Evolutionary conservation across 30 jellyfish, hydroid and myxozoan genomes (phyloP).

Genomic region (Clytia hemisphaerica): DNA sequence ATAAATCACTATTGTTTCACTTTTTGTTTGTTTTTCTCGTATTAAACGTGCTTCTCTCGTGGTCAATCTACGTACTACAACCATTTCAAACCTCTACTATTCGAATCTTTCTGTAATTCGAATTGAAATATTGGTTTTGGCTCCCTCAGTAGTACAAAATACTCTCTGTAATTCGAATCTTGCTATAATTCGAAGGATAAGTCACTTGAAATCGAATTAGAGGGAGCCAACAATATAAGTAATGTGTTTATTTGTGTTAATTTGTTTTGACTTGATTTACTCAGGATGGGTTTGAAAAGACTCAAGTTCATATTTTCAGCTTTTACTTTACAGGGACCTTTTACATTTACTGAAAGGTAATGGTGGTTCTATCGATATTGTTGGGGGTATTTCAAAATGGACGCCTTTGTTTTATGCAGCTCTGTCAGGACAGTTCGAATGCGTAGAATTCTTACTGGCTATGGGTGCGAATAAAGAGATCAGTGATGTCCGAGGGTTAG

Average conservation of each 20-base stretch:
- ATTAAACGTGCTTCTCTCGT: neutral
- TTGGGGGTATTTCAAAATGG: conserved; percentile 84
- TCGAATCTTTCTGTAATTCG: no score
- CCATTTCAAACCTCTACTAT: neutral
- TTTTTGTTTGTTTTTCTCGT: neutral
- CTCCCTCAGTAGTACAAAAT: no score
- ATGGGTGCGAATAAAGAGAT: conserved; percentile 66
- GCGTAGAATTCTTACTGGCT: conserved; percentile 65
- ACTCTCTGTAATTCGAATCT: no score
- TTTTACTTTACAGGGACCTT: conserved; percentile 37
- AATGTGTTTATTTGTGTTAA: neutral
- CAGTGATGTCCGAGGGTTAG: conserved; percentile 65
- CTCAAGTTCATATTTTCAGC: neutral
- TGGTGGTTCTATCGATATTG: conserved; percentile 70
- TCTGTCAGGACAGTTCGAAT: conserved; percentile 71
- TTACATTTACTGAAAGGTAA: conserved; percentile 56
- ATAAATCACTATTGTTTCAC: neutral
- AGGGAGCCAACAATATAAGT: neutral
- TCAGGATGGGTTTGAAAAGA: no score
- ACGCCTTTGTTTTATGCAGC: conserved; percentile 79
- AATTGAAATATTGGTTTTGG: neutral
- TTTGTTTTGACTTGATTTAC: no score
- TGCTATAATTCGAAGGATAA: no score
- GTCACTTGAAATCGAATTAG: no score
- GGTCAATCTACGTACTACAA: neutral